Conservation (phyloP, 2,797 vertebrate species). For the Toxotes lorentzi region DNA sequence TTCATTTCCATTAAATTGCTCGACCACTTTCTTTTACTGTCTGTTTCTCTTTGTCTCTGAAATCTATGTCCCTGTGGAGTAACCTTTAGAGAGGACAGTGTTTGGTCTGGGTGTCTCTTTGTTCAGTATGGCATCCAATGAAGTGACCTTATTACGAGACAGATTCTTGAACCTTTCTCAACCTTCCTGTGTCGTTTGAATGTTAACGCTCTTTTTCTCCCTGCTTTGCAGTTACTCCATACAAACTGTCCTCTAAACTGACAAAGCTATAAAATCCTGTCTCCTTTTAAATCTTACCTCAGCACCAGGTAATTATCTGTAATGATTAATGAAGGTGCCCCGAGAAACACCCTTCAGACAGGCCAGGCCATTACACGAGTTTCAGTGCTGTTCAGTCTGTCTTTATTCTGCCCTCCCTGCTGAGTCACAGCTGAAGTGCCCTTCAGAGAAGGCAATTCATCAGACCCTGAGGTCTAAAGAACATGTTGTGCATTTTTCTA, state of each 20-base stretch:
- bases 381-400: conserved; percentile 12
- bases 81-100: neutral
- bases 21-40: neutral
- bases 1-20: neutral
- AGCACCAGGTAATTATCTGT: neutral
- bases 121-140: neutral
- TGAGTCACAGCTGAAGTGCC: conserved; percentile 36
- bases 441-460: conserved; percentile 29
- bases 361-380: conserved; percentile 18
- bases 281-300: neutral
- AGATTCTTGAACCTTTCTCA: conserved; percentile 38
- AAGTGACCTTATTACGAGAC: conserved; percentile 6
- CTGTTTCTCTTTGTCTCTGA: neutral
- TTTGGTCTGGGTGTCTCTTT: conserved; percentile 11
- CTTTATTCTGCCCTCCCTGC: conserved; percentile 5
- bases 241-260: neutral
- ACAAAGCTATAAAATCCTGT: neutral
- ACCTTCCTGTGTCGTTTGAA: neutral
- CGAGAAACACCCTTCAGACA: conserved; percentile 13
- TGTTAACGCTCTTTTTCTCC: neutral
- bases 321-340: conserved; percentile 10
- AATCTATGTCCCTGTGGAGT: neutral
- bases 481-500: too few species aligned
- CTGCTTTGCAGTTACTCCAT: neutral
- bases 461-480: neutral